Evolutionary conservation across 2,113 vertebrate genomes (phyloP).

Genomic region (Myiopsitta monachus): DNA sequence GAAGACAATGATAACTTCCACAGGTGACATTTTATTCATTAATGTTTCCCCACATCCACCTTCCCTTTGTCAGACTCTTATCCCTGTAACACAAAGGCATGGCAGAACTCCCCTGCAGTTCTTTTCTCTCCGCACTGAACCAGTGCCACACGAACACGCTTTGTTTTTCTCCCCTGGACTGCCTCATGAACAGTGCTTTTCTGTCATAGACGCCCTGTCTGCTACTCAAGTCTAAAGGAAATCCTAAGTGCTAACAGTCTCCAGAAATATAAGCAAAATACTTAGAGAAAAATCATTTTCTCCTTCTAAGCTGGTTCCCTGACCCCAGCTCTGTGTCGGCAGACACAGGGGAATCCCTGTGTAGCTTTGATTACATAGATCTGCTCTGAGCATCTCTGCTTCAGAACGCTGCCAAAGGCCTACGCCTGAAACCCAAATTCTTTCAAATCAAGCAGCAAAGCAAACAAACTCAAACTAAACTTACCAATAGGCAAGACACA

Average conservation of each 20-base stretch:
- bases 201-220: constrained; percentile 16
- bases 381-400: neutral
- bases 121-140: neutral
- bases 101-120: constrained; percentile 2
- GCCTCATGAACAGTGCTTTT: neutral
- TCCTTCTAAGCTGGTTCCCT: neutral
- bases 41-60: neutral
- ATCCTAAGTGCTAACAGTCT: neutral
- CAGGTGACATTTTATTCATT: neutral
- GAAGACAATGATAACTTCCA: neutral
- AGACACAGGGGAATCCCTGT: neutral
- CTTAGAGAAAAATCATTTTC: neutral
- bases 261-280: constrained; percentile 48
- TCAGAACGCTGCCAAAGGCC: neutral
- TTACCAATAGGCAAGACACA: neutral
- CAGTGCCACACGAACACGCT: neutral
- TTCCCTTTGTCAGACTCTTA: neutral
- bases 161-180: constrained; percentile 40
- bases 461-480: neutral
- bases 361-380: neutral
- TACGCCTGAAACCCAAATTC: neutral
- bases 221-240: neutral
- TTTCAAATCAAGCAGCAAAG: neutral
- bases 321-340: neutral
- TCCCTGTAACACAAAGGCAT: neutral